Percentiles rank a stretch among this genome's conserved stretches.
Evolutionary conservation across 2,888 invertebrate species (phyloP).

Genomic region (Ryuthela nishihirai): DNA sequence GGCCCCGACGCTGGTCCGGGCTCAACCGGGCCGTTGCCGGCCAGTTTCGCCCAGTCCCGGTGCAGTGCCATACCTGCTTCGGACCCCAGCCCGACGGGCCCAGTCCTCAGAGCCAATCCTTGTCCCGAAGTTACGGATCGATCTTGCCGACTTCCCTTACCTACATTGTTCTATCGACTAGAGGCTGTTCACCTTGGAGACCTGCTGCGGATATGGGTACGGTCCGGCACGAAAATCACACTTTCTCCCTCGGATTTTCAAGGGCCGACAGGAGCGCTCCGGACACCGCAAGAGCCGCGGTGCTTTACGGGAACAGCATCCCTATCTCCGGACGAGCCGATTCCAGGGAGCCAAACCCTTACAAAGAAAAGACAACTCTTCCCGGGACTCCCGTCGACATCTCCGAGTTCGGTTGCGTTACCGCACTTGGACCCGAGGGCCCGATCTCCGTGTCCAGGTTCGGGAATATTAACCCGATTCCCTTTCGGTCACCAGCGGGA

Average conservation of each 20-base stretch:
- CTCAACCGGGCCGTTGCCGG: too few relatives aligned
- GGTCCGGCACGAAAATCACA: slow-evolving; percentile 3
- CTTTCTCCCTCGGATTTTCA: neutral
- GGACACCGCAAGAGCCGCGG: neutral
- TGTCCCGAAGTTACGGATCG: slow-evolving; percentile 4
- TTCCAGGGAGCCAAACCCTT: slow-evolving; percentile 51
- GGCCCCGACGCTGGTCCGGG: too few relatives aligned
- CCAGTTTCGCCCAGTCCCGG: too few relatives aligned
- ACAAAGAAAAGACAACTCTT: slow-evolving; percentile 54
- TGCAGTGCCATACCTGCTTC: slow-evolving; percentile 4
- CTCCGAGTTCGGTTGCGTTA: slow-evolving; percentile 50
- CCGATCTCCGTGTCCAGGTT: too few relatives aligned
- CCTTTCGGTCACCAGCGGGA: too few relatives aligned
- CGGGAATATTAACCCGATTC: too few relatives aligned
- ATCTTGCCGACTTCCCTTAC: slow-evolving; percentile 4
- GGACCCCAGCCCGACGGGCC: slow-evolving; percentile 4
- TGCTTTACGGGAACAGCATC: slow-evolving; percentile 46
- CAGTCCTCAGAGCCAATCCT: slow-evolving; percentile 1
- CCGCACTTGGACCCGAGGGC: too few relatives aligned
- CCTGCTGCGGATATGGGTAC: slow-evolving; percentile 6
- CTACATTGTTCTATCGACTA: slow-evolving; percentile 5
- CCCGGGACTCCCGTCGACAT: slow-evolving; percentile 49
- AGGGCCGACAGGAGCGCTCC: too few relatives aligned
- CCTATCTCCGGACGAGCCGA: slow-evolving; percentile 51
- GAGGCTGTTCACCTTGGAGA: slow-evolving; percentile 5